Percentiles rank a stretch among this genome's conserved stretches.
Evolutionary conservation across 2,888 invertebrate genomes (phyloP).

Genomic region (Eristalis tenax): DNA sequence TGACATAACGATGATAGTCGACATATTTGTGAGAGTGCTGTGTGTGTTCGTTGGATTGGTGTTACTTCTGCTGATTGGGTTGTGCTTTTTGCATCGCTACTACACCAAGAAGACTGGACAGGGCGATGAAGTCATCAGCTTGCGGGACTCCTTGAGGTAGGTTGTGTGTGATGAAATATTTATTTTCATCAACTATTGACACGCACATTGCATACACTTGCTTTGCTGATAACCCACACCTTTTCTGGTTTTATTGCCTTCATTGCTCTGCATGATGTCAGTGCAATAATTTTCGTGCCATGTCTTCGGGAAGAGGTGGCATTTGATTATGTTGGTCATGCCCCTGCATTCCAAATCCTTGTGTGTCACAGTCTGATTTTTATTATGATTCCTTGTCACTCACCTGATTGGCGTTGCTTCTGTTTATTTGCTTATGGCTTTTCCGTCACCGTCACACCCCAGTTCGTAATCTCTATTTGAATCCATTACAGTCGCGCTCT

Average conservation of each 20-base stretch:
- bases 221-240: not conserved
- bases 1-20: constrained; percentile 82
- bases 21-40: constrained; percentile 86
- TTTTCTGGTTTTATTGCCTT: not conserved
- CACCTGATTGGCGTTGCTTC: too few relatives aligned
- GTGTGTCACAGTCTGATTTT: too few relatives aligned
- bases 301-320: not conserved
- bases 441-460: too few relatives aligned
- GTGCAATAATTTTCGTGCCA: not conserved
- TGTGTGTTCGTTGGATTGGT: constrained; percentile 85
- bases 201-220: not conserved
- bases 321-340: not conserved
- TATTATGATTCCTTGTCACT: too few relatives aligned
- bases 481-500: constrained; percentile 76
- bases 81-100: constrained; percentile 86
- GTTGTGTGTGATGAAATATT: constrained; percentile 8
- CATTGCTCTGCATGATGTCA: not conserved
- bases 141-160: constrained; percentile 86
- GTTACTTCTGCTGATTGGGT: constrained; percentile 84
- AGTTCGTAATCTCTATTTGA: not conserved
- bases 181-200: not conserved
- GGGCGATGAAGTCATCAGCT: constrained; percentile 86
- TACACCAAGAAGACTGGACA: constrained; percentile 85
- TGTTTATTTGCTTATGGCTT: too few relatives aligned
- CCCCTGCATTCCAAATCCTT: not conserved